Conservation (phyloP, 2,888 invertebrate species). For the Pyrrhia umbra region DNA sequence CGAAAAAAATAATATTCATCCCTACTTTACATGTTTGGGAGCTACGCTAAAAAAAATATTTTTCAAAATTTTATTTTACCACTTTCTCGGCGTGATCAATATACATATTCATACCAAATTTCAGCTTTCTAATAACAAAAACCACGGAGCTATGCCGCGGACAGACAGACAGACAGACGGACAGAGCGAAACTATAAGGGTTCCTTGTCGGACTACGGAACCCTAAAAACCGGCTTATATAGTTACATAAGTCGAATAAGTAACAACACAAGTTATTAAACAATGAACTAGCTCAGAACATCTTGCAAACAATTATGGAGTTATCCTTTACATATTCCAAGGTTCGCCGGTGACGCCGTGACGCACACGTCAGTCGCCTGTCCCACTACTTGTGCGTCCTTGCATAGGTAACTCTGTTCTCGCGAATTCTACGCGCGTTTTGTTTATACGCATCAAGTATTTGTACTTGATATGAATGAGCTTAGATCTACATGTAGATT, state of each 20-base stretch:
- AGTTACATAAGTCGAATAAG: slow-evolving; percentile 19
- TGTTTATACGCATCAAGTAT: slow-evolving; percentile 30
- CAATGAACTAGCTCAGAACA: slow-evolving; percentile 30
- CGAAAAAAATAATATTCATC: too few relatives aligned
- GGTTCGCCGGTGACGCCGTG: slow-evolving; percentile 39
- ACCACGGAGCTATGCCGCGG: too few relatives aligned
- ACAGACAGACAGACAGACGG: too few relatives aligned
- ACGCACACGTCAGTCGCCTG: slow-evolving; percentile 30
- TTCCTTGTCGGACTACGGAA: too few relatives aligned
- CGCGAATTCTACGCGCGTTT: slow-evolving; percentile 52
- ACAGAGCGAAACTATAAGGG: too few relatives aligned
- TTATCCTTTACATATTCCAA: slow-evolving; percentile 60
- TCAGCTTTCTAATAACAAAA: too few relatives aligned
- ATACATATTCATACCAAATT: too few relatives aligned
- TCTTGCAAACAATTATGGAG: slow-evolving; percentile 45
- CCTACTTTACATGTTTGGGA: too few relatives aligned
- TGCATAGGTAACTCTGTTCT: slow-evolving; percentile 42
- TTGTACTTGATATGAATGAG: slow-evolving; percentile 27
- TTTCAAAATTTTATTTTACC: too few relatives aligned
- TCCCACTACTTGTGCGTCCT: slow-evolving; percentile 42
- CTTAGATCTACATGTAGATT: slow-evolving; percentile 5
- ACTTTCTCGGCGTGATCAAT: too few relatives aligned
- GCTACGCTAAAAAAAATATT: too few relatives aligned
- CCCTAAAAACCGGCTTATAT: too few relatives aligned
- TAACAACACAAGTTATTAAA: slow-evolving; percentile 21